phyloP scores from a whole-genome alignment of 2,888 invertebrate species.

The Dryococelus australis region DNA sequence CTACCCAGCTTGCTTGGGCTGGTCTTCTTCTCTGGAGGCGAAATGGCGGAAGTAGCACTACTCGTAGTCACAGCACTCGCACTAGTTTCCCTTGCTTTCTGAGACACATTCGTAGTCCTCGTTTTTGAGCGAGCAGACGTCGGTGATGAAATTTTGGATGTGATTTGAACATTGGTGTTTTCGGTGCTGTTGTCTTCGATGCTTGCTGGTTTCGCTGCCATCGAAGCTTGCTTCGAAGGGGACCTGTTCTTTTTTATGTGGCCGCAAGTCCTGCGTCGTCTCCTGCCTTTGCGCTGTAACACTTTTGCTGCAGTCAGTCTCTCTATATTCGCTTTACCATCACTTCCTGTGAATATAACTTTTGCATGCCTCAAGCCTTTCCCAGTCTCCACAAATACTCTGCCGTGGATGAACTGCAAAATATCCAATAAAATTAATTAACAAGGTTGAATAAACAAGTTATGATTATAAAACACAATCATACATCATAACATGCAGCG shows the following conservation, averaged over 20 bases:
- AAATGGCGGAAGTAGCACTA: not conserved
- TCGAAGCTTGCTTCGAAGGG: constrained; percentile 19
- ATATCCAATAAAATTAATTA: constrained; percentile 45
- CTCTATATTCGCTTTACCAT: constrained; percentile 26
- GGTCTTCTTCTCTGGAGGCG: not conserved
- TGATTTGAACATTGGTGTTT: not conserved
- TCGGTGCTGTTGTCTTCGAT: not conserved
- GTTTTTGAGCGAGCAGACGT: constrained; percentile 30
- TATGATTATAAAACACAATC: constrained; percentile 25
- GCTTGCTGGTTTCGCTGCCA: not conserved
- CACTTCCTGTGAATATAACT: constrained; percentile 55
- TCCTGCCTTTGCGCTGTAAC: not conserved
- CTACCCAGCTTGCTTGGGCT: not conserved
- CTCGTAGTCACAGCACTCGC: not conserved
- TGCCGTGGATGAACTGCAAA: constrained; percentile 77
- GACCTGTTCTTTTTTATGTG: constrained; percentile 28
- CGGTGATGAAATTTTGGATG: constrained; percentile 28
- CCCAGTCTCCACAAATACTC: constrained; percentile 76
- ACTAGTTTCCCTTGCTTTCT: constrained; percentile 17
- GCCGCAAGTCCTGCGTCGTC: constrained; percentile 23
- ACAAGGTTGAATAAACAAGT: not conserved
- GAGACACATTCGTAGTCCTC: constrained; percentile 2
- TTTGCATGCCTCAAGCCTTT: constrained; percentile 72
- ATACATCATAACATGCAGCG: not conserved
- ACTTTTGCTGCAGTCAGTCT: constrained; percentile 32